A percentile compares a stretch with the other conserved stretches of the same genome.
Conservation (phyloP, 2,888 invertebrate species). For the Yponomeuta malinellus region DNA sequence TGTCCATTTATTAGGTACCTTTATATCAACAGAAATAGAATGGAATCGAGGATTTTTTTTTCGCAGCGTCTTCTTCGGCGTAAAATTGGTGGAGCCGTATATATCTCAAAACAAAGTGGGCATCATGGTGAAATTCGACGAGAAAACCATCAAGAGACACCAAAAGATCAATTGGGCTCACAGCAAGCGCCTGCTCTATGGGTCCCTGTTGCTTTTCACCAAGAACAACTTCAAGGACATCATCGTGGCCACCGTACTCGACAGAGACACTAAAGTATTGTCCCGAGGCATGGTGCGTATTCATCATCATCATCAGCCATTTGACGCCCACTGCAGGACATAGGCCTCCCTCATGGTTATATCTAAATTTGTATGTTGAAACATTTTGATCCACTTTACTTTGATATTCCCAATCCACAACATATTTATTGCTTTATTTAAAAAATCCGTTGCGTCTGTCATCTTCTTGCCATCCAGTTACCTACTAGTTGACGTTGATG, state of each 20-base stretch:
- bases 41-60: background rate
- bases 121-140: conserved; percentile 42
- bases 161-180: conserved; percentile 53
- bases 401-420: too few relatives aligned
- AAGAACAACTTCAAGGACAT: conserved; percentile 79
- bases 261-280: conserved; percentile 59
- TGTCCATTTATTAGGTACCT: too few relatives aligned
- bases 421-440: too few relatives aligned
- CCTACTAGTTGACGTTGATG: too few relatives aligned
- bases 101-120: conserved; percentile 51
- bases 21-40: background rate
- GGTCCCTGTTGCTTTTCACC: conserved; percentile 83
- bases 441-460: too few relatives aligned
- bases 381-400: too few relatives aligned
- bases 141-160: conserved; percentile 35
- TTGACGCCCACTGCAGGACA: too few relatives aligned
- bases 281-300: conserved; percentile 43
- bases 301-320: background rate
- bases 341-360: too few relatives aligned
- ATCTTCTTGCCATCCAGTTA: too few relatives aligned
- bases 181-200: conserved; percentile 78
- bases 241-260: conserved; percentile 79
- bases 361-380: too few relatives aligned
- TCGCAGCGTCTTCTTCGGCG: conserved; percentile 53
- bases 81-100: conserved; percentile 51